A percentile compares a stretch with the other conserved stretches of the same genome.
These are phyloP conservation scores for Crocallis elinguaria DNA, from an alignment of 2,888 invertebrate genomes.

Conservation along the genomic window DNA sequence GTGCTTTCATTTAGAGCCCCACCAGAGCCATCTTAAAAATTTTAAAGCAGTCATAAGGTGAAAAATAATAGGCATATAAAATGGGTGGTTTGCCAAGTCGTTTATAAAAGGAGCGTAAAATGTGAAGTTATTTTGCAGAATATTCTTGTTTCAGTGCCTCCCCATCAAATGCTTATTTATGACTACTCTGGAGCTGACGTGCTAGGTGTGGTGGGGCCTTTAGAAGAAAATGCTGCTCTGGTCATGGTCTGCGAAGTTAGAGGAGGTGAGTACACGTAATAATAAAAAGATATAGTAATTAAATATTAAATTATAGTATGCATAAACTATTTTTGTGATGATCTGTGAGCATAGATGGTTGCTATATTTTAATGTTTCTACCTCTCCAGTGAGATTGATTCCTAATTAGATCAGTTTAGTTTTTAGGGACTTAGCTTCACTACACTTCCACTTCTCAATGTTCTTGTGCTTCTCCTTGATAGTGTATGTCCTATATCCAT, in stretches of 20 bases:
- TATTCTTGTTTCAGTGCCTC: conserved; percentile 89
- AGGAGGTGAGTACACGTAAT: conserved; percentile 88
- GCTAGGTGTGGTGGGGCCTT: conserved; percentile 91
- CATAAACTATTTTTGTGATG: too few relatives aligned
- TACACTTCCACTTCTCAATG: too few relatives aligned
- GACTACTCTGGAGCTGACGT: conserved; percentile 93
- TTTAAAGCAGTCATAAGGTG: conserved; percentile 26
- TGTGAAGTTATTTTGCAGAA: conserved; percentile 23
- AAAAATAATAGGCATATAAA: conserved; percentile 29
- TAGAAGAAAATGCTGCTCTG: conserved; percentile 92
- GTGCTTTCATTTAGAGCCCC: not conserved
- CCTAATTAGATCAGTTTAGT: too few relatives aligned
- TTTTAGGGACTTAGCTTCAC: too few relatives aligned
- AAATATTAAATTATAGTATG: too few relatives aligned
- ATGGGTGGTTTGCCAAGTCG: conserved; percentile 27
- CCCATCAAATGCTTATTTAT: conserved; percentile 93
- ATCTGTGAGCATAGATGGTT: too few relatives aligned
- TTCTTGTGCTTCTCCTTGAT: too few relatives aligned
- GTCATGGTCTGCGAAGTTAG: conserved; percentile 94
- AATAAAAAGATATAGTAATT: too few relatives aligned
- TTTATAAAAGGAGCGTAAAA: conserved; percentile 27
- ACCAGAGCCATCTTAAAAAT: conserved; percentile 15
- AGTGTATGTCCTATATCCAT: too few relatives aligned
- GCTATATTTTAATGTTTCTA: too few relatives aligned
- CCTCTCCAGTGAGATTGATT: too few relatives aligned